phyloP scores from a whole-genome alignment of 2,797 vertebrate species.

The Tauraco hartlaubi region DNA sequence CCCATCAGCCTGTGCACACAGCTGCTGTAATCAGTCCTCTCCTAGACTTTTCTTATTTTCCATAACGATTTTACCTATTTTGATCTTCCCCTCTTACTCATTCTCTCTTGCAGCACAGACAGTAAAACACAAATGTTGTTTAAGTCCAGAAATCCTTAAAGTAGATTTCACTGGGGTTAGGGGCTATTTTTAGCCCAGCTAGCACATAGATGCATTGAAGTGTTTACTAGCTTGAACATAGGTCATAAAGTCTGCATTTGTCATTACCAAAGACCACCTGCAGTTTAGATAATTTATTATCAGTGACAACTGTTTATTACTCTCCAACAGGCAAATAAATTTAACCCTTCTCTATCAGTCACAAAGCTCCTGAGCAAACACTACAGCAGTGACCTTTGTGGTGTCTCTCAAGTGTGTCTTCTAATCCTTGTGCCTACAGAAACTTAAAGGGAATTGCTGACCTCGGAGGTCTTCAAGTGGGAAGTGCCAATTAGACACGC shows the following conservation, averaged over 20 bases:
- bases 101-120: not conserved
- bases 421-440: not conserved
- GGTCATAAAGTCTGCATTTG: conserved; percentile 64
- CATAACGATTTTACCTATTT: not conserved
- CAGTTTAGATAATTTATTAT: conserved; percentile 68
- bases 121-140: conserved; percentile 18
- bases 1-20: not conserved
- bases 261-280: conserved; percentile 66
- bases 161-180: conserved; percentile 33
- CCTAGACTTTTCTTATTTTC: not conserved
- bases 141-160: conserved; percentile 46
- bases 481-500: not conserved
- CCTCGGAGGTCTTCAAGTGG: not conserved
- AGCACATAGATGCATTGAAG: conserved; percentile 35
- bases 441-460: not conserved
- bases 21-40: not conserved
- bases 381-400: not conserved
- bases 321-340: conserved; percentile 7
- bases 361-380: not conserved
- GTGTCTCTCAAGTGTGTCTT: not conserved
- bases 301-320: conserved; percentile 55
- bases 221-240: conserved; percentile 68
- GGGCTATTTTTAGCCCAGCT: conserved; percentile 59
- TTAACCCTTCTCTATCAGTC: conserved; percentile 46
- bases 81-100: not conserved